Evolutionary conservation across 2,888 invertebrate species (phyloP).

Genomic region (Horisme vitalbata): DNA sequence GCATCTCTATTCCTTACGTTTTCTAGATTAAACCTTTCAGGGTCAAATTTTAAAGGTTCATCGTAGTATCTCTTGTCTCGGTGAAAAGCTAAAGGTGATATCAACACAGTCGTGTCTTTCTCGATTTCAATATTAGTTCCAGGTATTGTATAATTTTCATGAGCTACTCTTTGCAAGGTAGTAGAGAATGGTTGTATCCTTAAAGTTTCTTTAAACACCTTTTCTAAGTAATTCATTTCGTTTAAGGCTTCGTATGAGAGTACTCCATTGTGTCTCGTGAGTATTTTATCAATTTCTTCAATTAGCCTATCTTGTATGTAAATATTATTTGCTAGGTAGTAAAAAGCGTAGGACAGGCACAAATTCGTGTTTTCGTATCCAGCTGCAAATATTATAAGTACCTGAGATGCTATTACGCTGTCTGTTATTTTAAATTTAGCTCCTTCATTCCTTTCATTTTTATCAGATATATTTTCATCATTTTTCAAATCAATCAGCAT

Average conservation of each 20-base stretch:
- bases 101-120: conserved; percentile 44
- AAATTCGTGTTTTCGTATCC: not conserved
- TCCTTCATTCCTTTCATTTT: too few species aligned
- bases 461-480: too few species aligned
- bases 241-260: conserved; percentile 39
- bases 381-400: not conserved
- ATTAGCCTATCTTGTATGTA: not conserved
- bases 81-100: conserved; percentile 54
- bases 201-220: conserved; percentile 57
- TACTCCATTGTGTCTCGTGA: not conserved
- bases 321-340: not conserved
- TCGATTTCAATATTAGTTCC: conserved; percentile 45
- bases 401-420: not conserved
- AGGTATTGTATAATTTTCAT: conserved; percentile 45
- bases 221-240: conserved; percentile 52
- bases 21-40: conserved; percentile 54
- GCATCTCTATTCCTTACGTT: conserved; percentile 4
- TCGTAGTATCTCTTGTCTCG: conserved; percentile 57
- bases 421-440: not conserved
- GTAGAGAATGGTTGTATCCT: conserved; percentile 61
- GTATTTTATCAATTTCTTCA: not conserved
- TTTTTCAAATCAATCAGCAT: not conserved
- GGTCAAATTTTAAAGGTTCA: conserved; percentile 62
- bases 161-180: conserved; percentile 48
- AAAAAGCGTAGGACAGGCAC: not conserved